These are phyloP conservation scores for Corythoichthys haematopterus DNA, from an alignment of 2,113 vertebrate genomes.

Conservation along the genomic window DNA sequence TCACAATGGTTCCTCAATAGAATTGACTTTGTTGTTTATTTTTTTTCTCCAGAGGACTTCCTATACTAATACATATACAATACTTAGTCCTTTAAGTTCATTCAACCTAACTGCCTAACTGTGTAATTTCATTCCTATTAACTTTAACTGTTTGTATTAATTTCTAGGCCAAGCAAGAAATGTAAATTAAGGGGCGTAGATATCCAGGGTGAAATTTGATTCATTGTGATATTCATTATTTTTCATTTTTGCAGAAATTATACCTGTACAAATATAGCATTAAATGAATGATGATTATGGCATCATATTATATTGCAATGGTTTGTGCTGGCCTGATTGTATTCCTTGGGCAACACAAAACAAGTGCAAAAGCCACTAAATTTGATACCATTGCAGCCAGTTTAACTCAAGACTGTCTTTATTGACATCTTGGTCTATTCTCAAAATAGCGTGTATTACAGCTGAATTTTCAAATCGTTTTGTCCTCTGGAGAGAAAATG, in stretches of 20 bases:
- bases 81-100: neutral
- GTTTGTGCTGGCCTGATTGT: neutral
- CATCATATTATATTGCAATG: neutral
- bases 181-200: neutral
- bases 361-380: neutral
- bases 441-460: neutral
- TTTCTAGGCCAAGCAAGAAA: neutral
- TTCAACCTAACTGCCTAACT: neutral
- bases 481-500: conserved; percentile 52
- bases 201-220: neutral
- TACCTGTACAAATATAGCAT: neutral
- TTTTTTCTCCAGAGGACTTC: conserved; percentile 42
- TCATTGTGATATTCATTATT: neutral
- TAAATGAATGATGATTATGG: neutral
- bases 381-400: neutral
- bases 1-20: conserved; percentile 21
- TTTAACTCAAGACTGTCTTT: neutral
- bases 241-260: neutral
- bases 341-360: neutral
- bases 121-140: neutral
- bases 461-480: neutral
- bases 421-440: neutral
- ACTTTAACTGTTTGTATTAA: neutral
- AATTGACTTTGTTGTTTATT: conserved; percentile 17
- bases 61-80: neutral